Evolutionary conservation across 2,113 vertebrate genomes (phyloP).

Genomic region (Sinocyclocheilus maitianheensis): DNA sequence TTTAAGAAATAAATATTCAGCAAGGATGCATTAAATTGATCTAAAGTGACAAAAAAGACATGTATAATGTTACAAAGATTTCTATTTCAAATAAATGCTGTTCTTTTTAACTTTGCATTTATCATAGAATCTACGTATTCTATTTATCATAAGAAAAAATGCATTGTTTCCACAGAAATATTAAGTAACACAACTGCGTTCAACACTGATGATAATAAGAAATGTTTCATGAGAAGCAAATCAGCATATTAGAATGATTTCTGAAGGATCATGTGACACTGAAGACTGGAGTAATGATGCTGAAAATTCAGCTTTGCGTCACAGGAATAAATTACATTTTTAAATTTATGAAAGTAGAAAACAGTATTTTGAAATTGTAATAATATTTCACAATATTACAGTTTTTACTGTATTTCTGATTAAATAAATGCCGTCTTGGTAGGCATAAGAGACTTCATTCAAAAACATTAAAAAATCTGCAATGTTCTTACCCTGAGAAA

Average conservation of each 20-base stretch:
- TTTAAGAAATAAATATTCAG: background rate
- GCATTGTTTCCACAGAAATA: too few species aligned
- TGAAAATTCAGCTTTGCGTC: background rate
- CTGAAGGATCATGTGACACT: background rate
- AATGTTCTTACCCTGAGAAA: background rate
- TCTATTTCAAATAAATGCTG: too few species aligned
- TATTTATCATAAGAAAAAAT: too few species aligned
- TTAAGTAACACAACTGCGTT: too few species aligned
- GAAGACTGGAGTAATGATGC: background rate
- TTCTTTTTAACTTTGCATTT: too few species aligned
- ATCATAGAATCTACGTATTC: too few species aligned
- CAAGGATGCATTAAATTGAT: background rate
- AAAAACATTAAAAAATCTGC: background rate
- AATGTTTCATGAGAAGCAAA: too few species aligned
- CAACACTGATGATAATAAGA: too few species aligned
- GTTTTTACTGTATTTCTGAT: too few species aligned
- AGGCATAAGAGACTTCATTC: background rate
- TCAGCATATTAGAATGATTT: background rate
- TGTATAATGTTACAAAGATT: background rate
- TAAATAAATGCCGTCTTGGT: background rate
- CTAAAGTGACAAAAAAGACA: background rate
- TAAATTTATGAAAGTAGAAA: background rate
- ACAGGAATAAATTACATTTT: background rate
- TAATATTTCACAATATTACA: background rate
- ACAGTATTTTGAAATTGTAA: background rate